Conservation (phyloP, 1,140 invertebrate species). For the Helicoverpa armigera region DNA sequence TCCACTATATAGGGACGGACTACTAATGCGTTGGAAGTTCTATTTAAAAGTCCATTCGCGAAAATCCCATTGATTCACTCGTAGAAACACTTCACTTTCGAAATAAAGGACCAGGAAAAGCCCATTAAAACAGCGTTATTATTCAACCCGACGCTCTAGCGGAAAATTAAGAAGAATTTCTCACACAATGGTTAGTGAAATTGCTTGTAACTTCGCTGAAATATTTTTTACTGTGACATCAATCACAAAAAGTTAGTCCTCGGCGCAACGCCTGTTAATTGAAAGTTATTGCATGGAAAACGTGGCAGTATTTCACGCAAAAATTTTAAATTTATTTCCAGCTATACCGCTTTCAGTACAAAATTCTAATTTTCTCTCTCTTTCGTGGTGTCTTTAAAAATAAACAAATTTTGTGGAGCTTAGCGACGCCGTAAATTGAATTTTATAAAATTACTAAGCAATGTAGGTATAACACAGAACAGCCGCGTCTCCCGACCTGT, state of each 20-base stretch:
- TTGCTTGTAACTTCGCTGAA: slow-evolving; percentile 55
- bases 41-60: slow-evolving; percentile 38
- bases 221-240: slow-evolving; percentile 54
- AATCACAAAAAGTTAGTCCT: slow-evolving; percentile 55
- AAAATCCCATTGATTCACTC: slow-evolving; percentile 46
- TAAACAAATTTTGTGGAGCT: slow-evolving; percentile 30
- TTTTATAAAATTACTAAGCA: background rate
- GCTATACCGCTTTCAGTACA: background rate
- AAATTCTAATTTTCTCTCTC: slow-evolving; percentile 12
- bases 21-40: slow-evolving; percentile 3
- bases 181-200: slow-evolving; percentile 63
- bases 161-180: slow-evolving; percentile 71
- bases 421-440: background rate
- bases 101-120: slow-evolving; percentile 62
- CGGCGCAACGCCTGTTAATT: slow-evolving; percentile 49
- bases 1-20: background rate
- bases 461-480: no score
- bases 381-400: slow-evolving; percentile 6
- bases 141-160: slow-evolving; percentile 63
- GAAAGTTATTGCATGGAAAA: slow-evolving; percentile 56
- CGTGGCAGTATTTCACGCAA: slow-evolving; percentile 1
- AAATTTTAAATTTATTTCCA: slow-evolving; percentile 7
- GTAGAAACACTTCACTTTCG: slow-evolving; percentile 43
- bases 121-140: slow-evolving; percentile 66
- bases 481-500: background rate